Evolutionary conservation across 2,113 vertebrate species (phyloP).

Genomic region (Odocoileus virginianus): DNA sequence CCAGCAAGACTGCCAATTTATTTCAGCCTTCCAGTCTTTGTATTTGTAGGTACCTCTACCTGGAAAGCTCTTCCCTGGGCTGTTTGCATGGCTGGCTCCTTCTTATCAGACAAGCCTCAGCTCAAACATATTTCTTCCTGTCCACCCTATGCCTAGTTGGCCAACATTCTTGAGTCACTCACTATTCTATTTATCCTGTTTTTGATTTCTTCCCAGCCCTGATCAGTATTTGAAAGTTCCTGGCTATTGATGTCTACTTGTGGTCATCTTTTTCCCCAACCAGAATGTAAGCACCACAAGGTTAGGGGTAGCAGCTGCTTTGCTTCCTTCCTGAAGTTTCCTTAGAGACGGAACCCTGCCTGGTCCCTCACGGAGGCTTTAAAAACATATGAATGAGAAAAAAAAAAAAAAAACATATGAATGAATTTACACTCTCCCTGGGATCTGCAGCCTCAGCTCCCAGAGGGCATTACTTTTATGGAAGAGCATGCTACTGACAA

Average conservation of each 20-base stretch:
- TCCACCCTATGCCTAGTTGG: rapidly evolving
- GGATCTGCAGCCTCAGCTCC: neutral
- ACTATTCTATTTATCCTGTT: neutral
- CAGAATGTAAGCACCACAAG: neutral
- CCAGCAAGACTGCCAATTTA: neutral
- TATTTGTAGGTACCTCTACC: rapidly evolving
- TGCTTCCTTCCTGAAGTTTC: neutral
- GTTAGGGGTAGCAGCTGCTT: neutral
- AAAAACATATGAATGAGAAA: neutral
- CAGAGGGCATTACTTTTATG: neutral
- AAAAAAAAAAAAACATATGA: neutral
- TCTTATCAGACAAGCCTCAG: neutral
- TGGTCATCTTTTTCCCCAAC: neutral
- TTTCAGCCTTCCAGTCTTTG: neutral
- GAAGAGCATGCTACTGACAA: neutral
- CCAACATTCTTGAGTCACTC: neutral
- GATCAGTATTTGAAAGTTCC: neutral
- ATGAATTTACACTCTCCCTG: neutral
- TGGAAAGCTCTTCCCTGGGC: neutral
- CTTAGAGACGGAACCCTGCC: neutral
- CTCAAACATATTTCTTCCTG: neutral
- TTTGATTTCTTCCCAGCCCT: neutral
- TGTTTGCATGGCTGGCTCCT: neutral
- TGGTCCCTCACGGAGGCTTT: neutral
- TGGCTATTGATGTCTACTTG: neutral